Conservation (phyloP, 2,888 invertebrate genomes). For the Spicauda simplicius region DNA sequence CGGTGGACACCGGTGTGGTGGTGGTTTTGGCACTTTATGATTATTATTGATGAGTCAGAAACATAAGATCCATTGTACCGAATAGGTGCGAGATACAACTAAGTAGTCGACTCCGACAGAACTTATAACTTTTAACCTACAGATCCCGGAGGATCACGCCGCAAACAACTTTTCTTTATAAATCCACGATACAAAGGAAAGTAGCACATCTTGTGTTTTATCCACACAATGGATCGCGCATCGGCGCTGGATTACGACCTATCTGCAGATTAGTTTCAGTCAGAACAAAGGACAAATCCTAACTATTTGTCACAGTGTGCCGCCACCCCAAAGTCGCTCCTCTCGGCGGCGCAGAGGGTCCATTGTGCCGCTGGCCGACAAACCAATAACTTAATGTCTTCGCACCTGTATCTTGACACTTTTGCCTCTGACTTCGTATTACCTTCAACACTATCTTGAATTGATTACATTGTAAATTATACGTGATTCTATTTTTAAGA, state of each 20-base stretch:
- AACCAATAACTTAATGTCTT: constrained; percentile 15
- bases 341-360: neutral
- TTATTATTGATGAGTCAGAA: neutral
- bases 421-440: neutral
- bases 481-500: neutral
- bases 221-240: constrained; percentile 34
- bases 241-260: constrained; percentile 31
- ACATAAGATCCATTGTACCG: neutral
- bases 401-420: constrained; percentile 24
- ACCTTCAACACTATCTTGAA: constrained; percentile 8
- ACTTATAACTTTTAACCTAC: constrained; percentile 16
- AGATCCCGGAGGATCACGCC: constrained; percentile 18
- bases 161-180: constrained; percentile 33
- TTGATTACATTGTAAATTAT: neutral
- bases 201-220: constrained; percentile 28
- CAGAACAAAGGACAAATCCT: constrained; percentile 34
- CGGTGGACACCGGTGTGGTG: too few species aligned
- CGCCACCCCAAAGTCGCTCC: constrained; percentile 1
- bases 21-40: too few species aligned
- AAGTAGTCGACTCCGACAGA: constrained; percentile 2
- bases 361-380: neutral
- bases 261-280: constrained; percentile 37
- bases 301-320: constrained; percentile 24
- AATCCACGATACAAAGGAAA: constrained; percentile 32
- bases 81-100: neutral